phyloP scores from a whole-genome alignment of 1,140 invertebrate genomes.

The Pogonognathellus flavescens region DNA sequence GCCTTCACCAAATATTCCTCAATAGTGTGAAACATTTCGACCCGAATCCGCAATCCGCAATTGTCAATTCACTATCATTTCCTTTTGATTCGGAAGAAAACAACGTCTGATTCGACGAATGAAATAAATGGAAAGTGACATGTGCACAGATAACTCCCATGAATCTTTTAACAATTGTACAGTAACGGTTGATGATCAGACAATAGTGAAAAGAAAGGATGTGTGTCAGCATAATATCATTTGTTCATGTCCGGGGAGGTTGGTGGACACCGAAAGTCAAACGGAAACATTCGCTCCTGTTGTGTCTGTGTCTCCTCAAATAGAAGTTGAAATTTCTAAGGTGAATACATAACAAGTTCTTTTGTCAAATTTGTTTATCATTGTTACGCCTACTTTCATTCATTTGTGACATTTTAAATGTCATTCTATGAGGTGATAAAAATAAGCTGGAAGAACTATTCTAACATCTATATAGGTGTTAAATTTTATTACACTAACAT shows the following conservation, averaged over 20 bases:
- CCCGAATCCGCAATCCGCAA: too few relatives aligned
- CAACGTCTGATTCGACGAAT: background rate
- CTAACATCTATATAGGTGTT: too few relatives aligned
- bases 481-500: too few relatives aligned
- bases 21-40: too few relatives aligned
- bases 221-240: slow-evolving; percentile 22
- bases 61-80: too few relatives aligned
- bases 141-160: slow-evolving; percentile 43
- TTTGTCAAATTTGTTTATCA: too few relatives aligned
- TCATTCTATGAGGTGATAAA: too few relatives aligned
- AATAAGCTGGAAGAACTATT: too few relatives aligned
- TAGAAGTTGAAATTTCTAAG: slow-evolving; percentile 10
- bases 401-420: too few relatives aligned
- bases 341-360: background rate
- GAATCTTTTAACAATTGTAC: slow-evolving; percentile 29
- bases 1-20: too few relatives aligned
- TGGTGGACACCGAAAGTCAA: slow-evolving; percentile 18
- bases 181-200: background rate
- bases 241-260: background rate
- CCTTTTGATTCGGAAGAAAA: too few relatives aligned
- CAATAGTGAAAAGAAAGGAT: slow-evolving; percentile 1
- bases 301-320: background rate
- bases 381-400: too few relatives aligned
- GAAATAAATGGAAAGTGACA: slow-evolving; percentile 43
- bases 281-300: background rate